Conservation (phyloP, 2,113 vertebrate species). For the Ceyx cyanopectus region DNA sequence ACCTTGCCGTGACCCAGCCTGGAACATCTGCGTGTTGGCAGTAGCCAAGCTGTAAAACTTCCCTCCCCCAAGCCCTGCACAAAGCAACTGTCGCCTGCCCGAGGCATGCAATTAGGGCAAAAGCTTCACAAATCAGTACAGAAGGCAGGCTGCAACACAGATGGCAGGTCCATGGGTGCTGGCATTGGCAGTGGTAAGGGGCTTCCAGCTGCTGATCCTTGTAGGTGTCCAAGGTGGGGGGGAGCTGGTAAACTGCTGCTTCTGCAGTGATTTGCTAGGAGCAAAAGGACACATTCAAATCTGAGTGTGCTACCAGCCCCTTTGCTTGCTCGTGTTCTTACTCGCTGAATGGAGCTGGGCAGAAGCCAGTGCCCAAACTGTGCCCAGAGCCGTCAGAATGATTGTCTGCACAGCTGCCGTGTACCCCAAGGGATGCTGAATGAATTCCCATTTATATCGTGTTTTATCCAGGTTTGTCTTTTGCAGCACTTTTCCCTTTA, state of each 20-base stretch:
- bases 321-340: not conserved
- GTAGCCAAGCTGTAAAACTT: conserved; percentile 73
- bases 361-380: not conserved
- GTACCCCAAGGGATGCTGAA: not conserved
- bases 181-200: not conserved
- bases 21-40: conserved; percentile 78
- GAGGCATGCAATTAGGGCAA: conserved; percentile 33
- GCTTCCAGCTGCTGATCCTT: conserved; percentile 29
- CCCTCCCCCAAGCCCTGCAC: conserved; percentile 25
- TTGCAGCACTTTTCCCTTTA: not conserved
- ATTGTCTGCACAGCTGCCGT: not conserved
- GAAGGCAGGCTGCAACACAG: not conserved
- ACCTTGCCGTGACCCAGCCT: conserved; percentile 71
- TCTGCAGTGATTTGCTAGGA: not conserved
- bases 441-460: not conserved
- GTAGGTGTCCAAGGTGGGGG: not conserved
- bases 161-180: conserved; percentile 6
- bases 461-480: not conserved
- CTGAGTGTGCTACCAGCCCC: not conserved
- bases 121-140: conserved; percentile 44
- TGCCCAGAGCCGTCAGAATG: not conserved
- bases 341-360: not conserved
- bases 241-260: not conserved
- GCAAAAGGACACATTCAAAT: not conserved
- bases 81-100: conserved; percentile 44